These are phyloP conservation scores for Hypsibius dujardini DNA, from an alignment of 1,140 invertebrate species.

Conservation along the genomic window DNA sequence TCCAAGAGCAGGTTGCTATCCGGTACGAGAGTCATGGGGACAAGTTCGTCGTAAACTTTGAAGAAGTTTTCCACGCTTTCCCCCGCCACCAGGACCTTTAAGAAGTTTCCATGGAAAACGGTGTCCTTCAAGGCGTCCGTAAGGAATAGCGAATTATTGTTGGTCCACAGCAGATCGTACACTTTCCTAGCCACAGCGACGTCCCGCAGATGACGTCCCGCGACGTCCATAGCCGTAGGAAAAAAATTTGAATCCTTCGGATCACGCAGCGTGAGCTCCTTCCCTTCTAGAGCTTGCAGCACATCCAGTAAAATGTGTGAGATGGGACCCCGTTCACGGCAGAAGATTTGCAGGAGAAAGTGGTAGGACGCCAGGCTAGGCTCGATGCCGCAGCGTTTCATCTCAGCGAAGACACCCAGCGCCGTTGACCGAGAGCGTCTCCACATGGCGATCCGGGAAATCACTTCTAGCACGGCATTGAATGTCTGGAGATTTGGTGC, in stretches of 20 bases:
- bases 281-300: slow-evolving; percentile 43
- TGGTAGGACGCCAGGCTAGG: slow-evolving; percentile 55
- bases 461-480: slow-evolving; percentile 45
- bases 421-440: slow-evolving; percentile 32
- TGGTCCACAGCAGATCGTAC: slow-evolving; percentile 46
- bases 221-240: slow-evolving; percentile 55
- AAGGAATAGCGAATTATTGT: slow-evolving; percentile 58
- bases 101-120: slow-evolving; percentile 47
- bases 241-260: slow-evolving; percentile 55
- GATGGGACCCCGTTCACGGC: slow-evolving; percentile 44
- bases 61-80: slow-evolving; percentile 53
- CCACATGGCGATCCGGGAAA: slow-evolving; percentile 36
- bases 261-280: slow-evolving; percentile 43
- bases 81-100: slow-evolving; percentile 39
- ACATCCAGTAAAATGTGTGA: slow-evolving; percentile 42
- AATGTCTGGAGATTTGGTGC: slow-evolving; percentile 54
- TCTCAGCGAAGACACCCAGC: slow-evolving; percentile 46
- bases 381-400: slow-evolving; percentile 47
- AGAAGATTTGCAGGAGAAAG: slow-evolving; percentile 48
- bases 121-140: slow-evolving; percentile 52
- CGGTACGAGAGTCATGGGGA: slow-evolving; percentile 61
- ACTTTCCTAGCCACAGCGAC: slow-evolving; percentile 46
- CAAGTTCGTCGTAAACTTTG: slow-evolving; percentile 47
- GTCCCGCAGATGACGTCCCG: slow-evolving; percentile 47
- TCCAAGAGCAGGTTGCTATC: slow-evolving; percentile 32